These are phyloP conservation scores for Macropodus opercularis DNA, from an alignment of 2,797 vertebrate genomes.

Conservation along the genomic window DNA sequence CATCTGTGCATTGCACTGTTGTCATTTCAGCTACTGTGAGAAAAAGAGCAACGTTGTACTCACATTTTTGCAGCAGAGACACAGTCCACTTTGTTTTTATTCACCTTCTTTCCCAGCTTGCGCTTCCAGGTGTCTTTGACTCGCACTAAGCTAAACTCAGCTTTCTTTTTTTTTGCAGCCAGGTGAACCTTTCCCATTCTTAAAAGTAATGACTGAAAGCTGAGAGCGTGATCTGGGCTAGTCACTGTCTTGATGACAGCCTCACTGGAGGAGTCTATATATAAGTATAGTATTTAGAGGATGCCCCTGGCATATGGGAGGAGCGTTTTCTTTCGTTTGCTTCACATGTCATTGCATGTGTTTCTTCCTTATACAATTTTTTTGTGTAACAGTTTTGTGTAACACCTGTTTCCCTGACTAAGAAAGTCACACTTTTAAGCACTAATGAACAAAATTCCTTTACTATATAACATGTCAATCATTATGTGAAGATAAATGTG, in stretches of 20 bases:
- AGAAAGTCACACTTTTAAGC: not conserved
- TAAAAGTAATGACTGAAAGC: not conserved
- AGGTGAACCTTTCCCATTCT: constrained; percentile 51
- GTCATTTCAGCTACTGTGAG: not conserved
- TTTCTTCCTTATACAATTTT: constrained; percentile 14
- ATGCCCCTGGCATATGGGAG: constrained; percentile 36
- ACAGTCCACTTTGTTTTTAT: constrained; percentile 39
- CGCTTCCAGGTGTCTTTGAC: constrained; percentile 82
- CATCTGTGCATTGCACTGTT: not conserved
- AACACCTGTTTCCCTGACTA: constrained; percentile 2
- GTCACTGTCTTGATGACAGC: not conserved
- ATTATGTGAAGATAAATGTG: constrained; percentile 4
- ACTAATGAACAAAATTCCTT: not conserved
- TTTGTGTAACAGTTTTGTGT: constrained; percentile 17
- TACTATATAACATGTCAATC: not conserved
- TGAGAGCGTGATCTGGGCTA: not conserved
- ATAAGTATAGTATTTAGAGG: constrained; percentile 10
- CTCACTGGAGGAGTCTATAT: constrained; percentile 6
- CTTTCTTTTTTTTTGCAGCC: constrained; percentile 55
- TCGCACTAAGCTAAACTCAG: constrained; percentile 78
- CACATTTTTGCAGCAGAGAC: constrained; percentile 86
- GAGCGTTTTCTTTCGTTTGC: constrained; percentile 19
- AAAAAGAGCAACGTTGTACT: constrained; percentile 61
- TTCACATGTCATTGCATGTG: constrained; percentile 31
- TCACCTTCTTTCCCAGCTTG: constrained; percentile 56